phyloP scores from a whole-genome alignment of 1,140 invertebrate species.

The Drosophila kepulauana region DNA sequence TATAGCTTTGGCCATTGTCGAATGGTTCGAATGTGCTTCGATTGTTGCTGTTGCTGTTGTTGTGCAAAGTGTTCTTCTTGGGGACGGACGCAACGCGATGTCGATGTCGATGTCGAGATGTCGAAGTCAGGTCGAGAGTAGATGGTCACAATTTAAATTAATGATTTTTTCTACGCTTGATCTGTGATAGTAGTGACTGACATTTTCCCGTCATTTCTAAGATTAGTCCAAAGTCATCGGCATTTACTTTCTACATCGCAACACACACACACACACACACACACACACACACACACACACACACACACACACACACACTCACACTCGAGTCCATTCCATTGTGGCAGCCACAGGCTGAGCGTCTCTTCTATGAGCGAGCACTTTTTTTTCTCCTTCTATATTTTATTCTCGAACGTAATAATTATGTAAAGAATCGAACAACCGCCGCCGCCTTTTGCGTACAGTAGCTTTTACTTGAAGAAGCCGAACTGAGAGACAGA shows the following conservation, averaged over 20 bases:
- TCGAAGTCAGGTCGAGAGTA: constrained; percentile 50
- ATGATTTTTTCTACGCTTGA: constrained; percentile 83
- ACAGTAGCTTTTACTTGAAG: constrained; percentile 57
- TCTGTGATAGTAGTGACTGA: constrained; percentile 82
- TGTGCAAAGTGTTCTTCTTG: constrained; percentile 46
- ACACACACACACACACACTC: constrained; percentile 31
- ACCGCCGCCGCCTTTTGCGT: constrained; percentile 23
- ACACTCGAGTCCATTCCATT: constrained; percentile 19
- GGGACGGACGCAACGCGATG: constrained; percentile 29
- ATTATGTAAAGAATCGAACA: constrained; percentile 73
- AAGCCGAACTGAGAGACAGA: constrained; percentile 9
- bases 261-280: constrained; percentile 31
- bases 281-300: constrained; percentile 22
- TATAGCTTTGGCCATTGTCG: constrained; percentile 1
- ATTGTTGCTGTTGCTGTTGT: constrained; percentile 26
- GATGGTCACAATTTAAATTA: constrained; percentile 82
- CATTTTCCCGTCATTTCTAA: constrained; percentile 78
- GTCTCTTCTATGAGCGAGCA: constrained; percentile 71
- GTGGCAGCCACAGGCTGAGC: constrained; percentile 31
- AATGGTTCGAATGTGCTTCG: constrained; percentile 12
- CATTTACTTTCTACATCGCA: constrained; percentile 77
- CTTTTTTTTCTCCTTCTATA: constrained; percentile 42
- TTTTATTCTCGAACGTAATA: constrained; percentile 58
- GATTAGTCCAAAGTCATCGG: constrained; percentile 80
- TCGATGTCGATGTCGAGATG: constrained; percentile 28